Evolutionary conservation across 2,888 invertebrate genomes (phyloP), one percentile per base, ranked within the genome.

Genomic region (Drosophila nigritarsus): DNA sequence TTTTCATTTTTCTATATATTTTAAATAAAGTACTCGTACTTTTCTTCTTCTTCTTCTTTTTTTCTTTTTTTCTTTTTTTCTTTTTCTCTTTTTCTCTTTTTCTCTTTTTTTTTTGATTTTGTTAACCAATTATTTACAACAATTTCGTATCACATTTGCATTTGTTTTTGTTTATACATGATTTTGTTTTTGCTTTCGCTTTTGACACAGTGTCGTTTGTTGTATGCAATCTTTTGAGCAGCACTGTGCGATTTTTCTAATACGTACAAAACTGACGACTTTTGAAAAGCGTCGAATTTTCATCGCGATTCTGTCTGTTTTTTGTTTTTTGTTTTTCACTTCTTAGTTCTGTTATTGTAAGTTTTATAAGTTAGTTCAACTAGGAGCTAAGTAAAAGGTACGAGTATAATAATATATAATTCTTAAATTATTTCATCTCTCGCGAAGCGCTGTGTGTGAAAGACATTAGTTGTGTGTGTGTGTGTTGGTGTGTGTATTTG

Each of bases 211-310:
- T 68, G 65, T 72, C 71, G 68, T 74, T 78, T 73, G 83, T 78
- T 86, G 86, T 88, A 86, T 86, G 86, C 86, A 88, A 82, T 83
- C 86, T 83, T 78, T 88, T 88, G 83, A 88, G 86, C 86, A 83
- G 83, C 86, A 86, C 86, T 86, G 86, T 86, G 86, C 86, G 86
- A 82, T 66, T 80, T 75, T 73, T 80, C 73, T 64, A 72, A 65
- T 40, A 58, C 2, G 20, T 20, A 29, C 56, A 62, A 61, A 68
- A 60, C 18, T 62, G 60, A 59, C 51, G n/a, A 50, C 69, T 66
- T 77, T 69, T 71, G 30, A 48, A 75, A 73, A 68, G 75, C 72
- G 38, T 58, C 61, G 40, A 30, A 40, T 51, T 62, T 62, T 54
- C 58, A 8, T 6, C 29, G 32, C 63, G 54, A 42, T 45, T 48